phyloP scores from a whole-genome alignment of 1,140 invertebrate genomes.

The Colletes latitarsis region DNA sequence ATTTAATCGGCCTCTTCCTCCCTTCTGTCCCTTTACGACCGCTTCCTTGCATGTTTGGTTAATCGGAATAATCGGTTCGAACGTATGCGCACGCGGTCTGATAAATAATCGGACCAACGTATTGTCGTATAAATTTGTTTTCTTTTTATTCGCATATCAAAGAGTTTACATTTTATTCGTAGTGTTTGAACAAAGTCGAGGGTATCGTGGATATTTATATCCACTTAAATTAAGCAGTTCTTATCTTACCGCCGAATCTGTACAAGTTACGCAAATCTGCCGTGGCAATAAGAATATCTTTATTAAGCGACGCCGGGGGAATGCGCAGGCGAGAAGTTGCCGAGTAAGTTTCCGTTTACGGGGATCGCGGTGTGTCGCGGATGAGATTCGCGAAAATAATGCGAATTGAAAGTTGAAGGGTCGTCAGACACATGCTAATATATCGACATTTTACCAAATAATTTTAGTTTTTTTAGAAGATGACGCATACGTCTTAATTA shows the following conservation, averaged over 20 bases:
- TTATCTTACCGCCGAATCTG: slow-evolving; percentile 59
- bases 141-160: too few species aligned
- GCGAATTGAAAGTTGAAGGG: neutral
- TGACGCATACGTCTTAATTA: too few species aligned
- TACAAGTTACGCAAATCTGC: slow-evolving; percentile 39
- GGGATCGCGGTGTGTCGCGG: neutral
- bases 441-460: too few species aligned
- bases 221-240: slow-evolving; percentile 57
- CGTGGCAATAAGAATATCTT: slow-evolving; percentile 63
- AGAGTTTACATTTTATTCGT: too few species aligned
- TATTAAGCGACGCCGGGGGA: slow-evolving; percentile 46
- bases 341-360: slow-evolving; percentile 46
- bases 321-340: slow-evolving; percentile 26
- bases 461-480: too few species aligned
- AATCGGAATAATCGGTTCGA: slow-evolving; percentile 6
- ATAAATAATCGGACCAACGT: too few species aligned
- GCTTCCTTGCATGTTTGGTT: neutral
- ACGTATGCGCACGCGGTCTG: neutral
- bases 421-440: too few species aligned
- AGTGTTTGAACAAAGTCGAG: too few species aligned
- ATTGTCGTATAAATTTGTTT: too few species aligned
- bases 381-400: neutral
- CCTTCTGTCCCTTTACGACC: neutral
- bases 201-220: too few species aligned
- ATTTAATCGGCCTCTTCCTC: neutral